Conservation (phyloP, 2,113 vertebrate species). For the Nansenia antarctica region DNA sequence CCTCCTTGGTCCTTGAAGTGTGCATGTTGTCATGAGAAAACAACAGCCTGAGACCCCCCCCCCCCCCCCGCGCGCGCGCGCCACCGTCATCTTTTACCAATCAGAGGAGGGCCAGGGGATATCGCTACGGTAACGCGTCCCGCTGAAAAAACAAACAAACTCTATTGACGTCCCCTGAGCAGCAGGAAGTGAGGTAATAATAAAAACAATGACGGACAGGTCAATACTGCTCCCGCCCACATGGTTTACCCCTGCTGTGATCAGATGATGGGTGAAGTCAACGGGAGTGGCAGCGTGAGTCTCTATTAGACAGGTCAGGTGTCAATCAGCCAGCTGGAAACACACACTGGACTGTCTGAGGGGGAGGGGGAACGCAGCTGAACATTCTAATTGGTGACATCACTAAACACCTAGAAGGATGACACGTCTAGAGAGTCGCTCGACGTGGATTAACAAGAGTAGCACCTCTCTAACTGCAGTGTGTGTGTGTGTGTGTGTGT, state of each 20-base stretch:
- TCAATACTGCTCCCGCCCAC: conserved; percentile 47
- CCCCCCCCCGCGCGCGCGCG: too few species aligned
- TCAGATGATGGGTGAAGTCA: conserved; percentile 64
- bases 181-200: conserved; percentile 71
- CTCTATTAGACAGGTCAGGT: conserved; percentile 18
- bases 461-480: neutral
- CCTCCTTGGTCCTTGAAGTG: neutral
- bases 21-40: too few species aligned
- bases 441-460: too few species aligned
- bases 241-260: conserved; percentile 65
- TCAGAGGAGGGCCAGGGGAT: too few species aligned
- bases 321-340: conserved; percentile 36
- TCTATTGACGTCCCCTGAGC: conserved; percentile 33
- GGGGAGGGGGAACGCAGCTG: too few species aligned
- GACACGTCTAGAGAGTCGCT: too few species aligned
- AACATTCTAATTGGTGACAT: too few species aligned
- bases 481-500: neutral
- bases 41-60: too few species aligned
- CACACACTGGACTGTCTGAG: neutral
- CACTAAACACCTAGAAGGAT: too few species aligned
- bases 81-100: too few species aligned
- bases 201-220: conserved; percentile 37
- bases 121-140: too few species aligned
- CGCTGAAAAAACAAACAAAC: too few species aligned
- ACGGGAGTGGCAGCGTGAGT: conserved; percentile 47